Percentiles rank a stretch among this genome's conserved stretches.
Evolutionary conservation across 2,888 invertebrate genomes (phyloP).

Genomic region (Neoascia interrupta): DNA sequence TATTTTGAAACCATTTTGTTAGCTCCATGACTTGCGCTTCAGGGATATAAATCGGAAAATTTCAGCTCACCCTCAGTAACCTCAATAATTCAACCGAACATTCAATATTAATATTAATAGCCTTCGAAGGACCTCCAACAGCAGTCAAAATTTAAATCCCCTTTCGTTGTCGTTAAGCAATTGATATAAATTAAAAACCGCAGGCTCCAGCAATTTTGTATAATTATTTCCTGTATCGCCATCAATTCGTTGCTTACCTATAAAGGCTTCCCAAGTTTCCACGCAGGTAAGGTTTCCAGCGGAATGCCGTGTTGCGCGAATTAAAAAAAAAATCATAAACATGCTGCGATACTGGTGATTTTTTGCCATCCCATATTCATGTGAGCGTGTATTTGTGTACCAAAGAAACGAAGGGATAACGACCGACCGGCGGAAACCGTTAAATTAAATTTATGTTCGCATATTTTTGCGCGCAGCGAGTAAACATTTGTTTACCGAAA

Average conservation of each 20-base stretch:
- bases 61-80: too few species aligned
- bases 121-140: too few species aligned
- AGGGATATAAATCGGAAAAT: too few species aligned
- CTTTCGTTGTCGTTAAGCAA: too few species aligned
- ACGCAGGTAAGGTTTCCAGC: constrained; percentile 11
- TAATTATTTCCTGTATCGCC: background rate
- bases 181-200: too few species aligned
- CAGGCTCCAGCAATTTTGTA: background rate
- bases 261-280: too few species aligned
- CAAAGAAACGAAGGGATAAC: constrained; percentile 22
- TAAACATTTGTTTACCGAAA: constrained; percentile 8
- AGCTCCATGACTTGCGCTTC: too few species aligned
- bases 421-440: constrained; percentile 39
- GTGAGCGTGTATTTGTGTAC: too few species aligned
- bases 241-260: constrained; percentile 1
- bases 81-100: too few species aligned
- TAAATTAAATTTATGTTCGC: constrained; percentile 53
- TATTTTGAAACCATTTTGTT: too few species aligned
- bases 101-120: too few species aligned
- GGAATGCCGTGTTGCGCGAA: background rate
- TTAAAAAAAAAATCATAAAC: constrained; percentile 6
- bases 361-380: constrained; percentile 5
- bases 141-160: too few species aligned
- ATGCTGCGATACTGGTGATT: constrained; percentile 22
- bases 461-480: background rate